Evolutionary conservation across 2,797 vertebrate species (phyloP).

Genomic region (Balearica regulorum): DNA sequence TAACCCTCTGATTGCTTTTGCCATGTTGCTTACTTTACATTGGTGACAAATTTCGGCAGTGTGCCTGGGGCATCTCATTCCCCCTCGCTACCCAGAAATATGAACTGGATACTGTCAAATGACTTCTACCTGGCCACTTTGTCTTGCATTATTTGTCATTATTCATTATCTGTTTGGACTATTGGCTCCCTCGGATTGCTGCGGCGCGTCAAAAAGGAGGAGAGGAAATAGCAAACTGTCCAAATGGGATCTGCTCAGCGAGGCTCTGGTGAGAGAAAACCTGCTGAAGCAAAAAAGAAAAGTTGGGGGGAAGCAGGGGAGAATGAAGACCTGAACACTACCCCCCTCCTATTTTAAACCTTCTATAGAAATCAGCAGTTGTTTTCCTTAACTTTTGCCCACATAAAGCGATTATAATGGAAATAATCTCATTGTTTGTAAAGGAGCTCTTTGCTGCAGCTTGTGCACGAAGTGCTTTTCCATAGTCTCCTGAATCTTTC

Average conservation of each 20-base stretch:
- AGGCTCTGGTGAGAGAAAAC: neutral
- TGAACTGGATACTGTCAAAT: neutral
- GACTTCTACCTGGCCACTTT: neutral
- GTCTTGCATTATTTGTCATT: neutral
- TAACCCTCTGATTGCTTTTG: slow-evolving; percentile 51
- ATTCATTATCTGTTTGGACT: neutral
- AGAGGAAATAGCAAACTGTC: neutral
- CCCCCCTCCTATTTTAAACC: neutral
- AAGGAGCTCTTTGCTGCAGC: neutral
- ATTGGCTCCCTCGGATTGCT: neutral
- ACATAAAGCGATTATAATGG: neutral
- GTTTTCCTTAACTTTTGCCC: neutral
- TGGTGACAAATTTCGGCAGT: neutral
- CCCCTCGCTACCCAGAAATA: neutral
- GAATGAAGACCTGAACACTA: neutral
- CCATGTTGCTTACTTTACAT: neutral
- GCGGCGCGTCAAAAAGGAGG: neutral
- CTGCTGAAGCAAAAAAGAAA: neutral
- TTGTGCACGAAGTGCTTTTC: neutral
- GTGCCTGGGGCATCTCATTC: neutral
- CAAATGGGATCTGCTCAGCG: neutral
- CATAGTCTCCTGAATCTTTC: neutral
- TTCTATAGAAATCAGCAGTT: neutral
- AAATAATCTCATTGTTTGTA: neutral
- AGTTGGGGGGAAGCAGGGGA: neutral